Evolutionary conservation across 1,140 invertebrate genomes (phyloP).

Genomic region (Drosophila nigromelanica): DNA sequence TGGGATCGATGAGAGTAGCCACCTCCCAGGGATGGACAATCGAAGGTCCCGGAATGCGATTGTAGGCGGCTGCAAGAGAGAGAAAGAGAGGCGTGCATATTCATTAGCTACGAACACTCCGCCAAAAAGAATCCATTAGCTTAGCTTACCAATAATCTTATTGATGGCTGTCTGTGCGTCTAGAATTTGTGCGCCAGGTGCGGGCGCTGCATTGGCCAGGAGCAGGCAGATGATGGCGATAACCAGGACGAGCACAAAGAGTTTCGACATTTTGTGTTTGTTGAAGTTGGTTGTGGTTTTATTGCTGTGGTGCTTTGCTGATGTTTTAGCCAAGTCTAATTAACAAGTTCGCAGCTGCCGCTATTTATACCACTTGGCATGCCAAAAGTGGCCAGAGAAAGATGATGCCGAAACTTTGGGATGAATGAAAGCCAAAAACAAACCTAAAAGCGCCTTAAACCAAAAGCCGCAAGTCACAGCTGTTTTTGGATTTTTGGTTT

Average conservation of each 20-base stretch:
- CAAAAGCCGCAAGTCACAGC: constrained; percentile 34
- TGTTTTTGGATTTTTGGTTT: constrained; percentile 22
- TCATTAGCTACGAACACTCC: too few species aligned
- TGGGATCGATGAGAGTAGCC: constrained; percentile 66
- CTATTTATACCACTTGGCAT: constrained; percentile 63
- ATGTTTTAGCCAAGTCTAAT: constrained; percentile 56
- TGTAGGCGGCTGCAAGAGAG: constrained; percentile 57
- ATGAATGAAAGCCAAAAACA: constrained; percentile 42
- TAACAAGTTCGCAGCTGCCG: constrained; percentile 41
- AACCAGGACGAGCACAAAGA: constrained; percentile 36
- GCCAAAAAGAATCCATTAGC: background rate
- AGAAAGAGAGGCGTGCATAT: too few species aligned
- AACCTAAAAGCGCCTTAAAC: background rate
- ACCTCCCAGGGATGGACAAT: constrained; percentile 65
- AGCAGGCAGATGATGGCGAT: constrained; percentile 47
- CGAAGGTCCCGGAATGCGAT: constrained; percentile 61
- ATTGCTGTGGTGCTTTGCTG: constrained; percentile 30
- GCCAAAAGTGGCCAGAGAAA: background rate
- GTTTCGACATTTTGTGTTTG: constrained; percentile 57
- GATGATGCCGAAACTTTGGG: constrained; percentile 6
- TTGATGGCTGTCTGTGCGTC: constrained; percentile 67
- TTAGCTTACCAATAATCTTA: constrained; percentile 66
- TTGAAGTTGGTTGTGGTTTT: constrained; percentile 11
- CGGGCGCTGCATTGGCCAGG: constrained; percentile 53
- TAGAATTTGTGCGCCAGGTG: constrained; percentile 48